These are phyloP conservation scores for Leucoraja erinaceus DNA, from an alignment of 2,113 vertebrate genomes.

Conservation along the genomic window DNA sequence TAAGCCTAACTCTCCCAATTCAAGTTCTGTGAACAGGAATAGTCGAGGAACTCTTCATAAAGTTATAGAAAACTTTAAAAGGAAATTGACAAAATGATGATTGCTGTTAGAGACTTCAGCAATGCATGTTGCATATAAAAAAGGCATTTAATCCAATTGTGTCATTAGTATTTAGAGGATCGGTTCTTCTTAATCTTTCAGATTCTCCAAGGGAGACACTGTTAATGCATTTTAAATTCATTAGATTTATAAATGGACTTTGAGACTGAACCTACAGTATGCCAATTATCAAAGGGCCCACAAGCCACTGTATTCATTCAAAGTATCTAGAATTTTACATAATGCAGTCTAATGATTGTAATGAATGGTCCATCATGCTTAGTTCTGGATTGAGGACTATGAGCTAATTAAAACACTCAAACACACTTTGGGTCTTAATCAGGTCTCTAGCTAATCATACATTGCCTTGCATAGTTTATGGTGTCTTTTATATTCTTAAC, in stretches of 20 bases:
- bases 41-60: background rate
- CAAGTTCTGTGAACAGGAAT: background rate
- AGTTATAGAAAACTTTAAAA: background rate
- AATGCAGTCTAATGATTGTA: conserved; percentile 26
- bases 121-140: background rate
- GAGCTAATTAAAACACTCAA: conserved; percentile 7
- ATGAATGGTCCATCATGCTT: conserved; percentile 37
- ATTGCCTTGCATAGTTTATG: conserved; percentile 9
- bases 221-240: conserved; percentile 10
- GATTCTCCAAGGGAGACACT: background rate
- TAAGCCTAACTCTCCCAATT: too few relatives aligned
- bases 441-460: conserved; percentile 15
- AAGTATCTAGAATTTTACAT: conserved; percentile 1
- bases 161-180: conserved; percentile 10
- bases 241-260: conserved; percentile 30
- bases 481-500: conserved; percentile 5
- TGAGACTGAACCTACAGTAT: too few relatives aligned
- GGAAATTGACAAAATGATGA: conserved; percentile 31
- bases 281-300: conserved; percentile 11
- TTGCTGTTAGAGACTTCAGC: background rate
- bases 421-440: background rate
- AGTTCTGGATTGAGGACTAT: background rate
- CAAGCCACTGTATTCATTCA: background rate
- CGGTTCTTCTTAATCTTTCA: background rate
- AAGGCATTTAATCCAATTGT: conserved; percentile 8